A percentile compares a stretch with the other conserved stretches of the same genome.
phyloP scores from a whole-genome alignment of 2,888 invertebrate species.

The Lochmaea crataegi region DNA sequence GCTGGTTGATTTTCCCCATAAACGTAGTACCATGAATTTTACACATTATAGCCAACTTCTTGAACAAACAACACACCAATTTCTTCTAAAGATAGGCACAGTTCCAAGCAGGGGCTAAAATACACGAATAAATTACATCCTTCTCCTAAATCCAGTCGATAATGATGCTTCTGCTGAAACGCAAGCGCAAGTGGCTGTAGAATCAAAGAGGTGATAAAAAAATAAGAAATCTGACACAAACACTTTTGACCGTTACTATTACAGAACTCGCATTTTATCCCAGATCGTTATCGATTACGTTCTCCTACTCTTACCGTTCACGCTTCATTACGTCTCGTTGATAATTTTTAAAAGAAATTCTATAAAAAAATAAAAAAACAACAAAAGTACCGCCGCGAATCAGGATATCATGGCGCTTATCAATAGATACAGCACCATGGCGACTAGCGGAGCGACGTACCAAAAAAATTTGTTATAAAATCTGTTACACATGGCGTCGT shows the following conservation, averaged over 20 bases:
- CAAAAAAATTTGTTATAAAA: conserved; percentile 72
- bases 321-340: conserved; percentile 48
- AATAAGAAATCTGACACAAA: no score
- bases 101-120: no score
- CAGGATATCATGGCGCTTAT: conserved; percentile 72
- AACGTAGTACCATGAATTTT: no score
- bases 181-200: no score
- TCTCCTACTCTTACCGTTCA: conserved; percentile 20
- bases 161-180: no score
- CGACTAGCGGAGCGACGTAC: conserved; percentile 70
- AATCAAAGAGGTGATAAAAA: no score
- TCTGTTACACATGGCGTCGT: conserved; percentile 70
- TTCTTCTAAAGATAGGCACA: no score
- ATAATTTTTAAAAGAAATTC: conserved; percentile 63
- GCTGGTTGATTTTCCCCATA: no score
- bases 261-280: neutral
- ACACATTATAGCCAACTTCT: no score
- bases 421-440: conserved; percentile 72
- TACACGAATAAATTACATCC: no score
- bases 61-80: no score
- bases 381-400: conserved; percentile 69
- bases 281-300: neutral
- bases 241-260: neutral
- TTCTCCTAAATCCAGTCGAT: no score
- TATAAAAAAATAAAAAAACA: conserved; percentile 63